Evolutionary conservation across 2,113 vertebrate species (phyloP).

Genomic region (Strix uralensis): DNA sequence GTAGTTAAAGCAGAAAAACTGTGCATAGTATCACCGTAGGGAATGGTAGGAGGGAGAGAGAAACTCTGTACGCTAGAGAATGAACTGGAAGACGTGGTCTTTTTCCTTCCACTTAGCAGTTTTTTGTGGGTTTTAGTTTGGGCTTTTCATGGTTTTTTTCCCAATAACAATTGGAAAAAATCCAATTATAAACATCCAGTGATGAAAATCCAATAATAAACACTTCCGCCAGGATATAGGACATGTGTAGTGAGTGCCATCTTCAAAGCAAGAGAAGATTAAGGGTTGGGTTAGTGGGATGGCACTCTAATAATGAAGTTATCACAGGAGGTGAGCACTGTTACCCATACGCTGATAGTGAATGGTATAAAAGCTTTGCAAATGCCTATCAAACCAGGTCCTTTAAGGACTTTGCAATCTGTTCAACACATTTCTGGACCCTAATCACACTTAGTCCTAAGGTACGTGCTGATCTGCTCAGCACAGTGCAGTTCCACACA

Average conservation of each 20-base stretch:
- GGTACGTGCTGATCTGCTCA: neutral
- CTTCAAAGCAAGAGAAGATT: neutral
- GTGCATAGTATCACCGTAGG: neutral
- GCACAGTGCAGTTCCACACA: neutral
- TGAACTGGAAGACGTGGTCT: neutral
- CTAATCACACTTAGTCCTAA: neutral
- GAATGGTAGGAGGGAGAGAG: neutral
- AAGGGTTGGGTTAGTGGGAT: neutral
- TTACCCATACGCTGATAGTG: neutral
- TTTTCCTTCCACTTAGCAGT: neutral
- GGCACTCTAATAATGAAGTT: neutral
- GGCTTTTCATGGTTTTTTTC: neutral
- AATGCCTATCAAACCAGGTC: neutral
- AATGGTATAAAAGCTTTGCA: neutral
- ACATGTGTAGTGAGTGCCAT: neutral
- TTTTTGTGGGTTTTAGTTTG: neutral
- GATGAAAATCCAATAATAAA: neutral
- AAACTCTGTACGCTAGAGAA: neutral
- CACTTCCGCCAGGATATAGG: neutral
- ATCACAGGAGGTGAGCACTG: neutral
- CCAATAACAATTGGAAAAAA: neutral
- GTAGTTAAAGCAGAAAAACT: neutral
- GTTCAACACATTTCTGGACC: neutral
- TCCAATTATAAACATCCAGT: rapidly evolving
- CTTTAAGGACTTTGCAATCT: neutral